These are phyloP conservation scores for Sebastolobus altivelis DNA, from an alignment of 2,797 vertebrate genomes.

Conservation along the genomic window DNA sequence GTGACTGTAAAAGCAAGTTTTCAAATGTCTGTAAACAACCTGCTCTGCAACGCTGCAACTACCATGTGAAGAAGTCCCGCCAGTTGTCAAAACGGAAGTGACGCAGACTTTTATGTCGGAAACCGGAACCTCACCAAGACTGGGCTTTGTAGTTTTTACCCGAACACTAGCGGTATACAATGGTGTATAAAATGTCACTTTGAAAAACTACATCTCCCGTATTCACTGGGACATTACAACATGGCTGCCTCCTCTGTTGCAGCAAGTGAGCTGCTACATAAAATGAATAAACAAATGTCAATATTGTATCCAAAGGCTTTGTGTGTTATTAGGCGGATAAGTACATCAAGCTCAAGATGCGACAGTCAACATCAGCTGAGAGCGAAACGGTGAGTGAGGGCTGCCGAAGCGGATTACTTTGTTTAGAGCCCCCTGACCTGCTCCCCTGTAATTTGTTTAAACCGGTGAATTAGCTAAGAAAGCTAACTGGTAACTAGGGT, in stretches of 20 bases:
- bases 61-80: constrained; percentile 66
- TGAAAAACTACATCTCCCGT: constrained; percentile 79
- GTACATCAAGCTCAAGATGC: constrained; percentile 47
- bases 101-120: neutral
- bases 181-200: fast-evolving
- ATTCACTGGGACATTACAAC: neutral
- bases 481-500: no score
- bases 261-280: constrained; percentile 55
- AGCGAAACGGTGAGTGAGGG: constrained; percentile 56
- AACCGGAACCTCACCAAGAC: neutral
- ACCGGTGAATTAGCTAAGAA: no score
- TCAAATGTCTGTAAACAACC: neutral
- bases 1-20: neutral
- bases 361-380: constrained; percentile 45
- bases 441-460: no score
- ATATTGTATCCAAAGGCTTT: constrained; percentile 37
- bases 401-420: neutral
- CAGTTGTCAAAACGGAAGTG: constrained; percentile 61
- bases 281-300: constrained; percentile 60
- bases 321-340: constrained; percentile 58
- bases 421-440: neutral
- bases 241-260: constrained; percentile 79
- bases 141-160: constrained; percentile 73
- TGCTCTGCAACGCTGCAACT: fast-evolving
- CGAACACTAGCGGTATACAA: fast-evolving